phyloP scores from a whole-genome alignment of 2,888 invertebrate species.

The Hypercompe scribonia region DNA sequence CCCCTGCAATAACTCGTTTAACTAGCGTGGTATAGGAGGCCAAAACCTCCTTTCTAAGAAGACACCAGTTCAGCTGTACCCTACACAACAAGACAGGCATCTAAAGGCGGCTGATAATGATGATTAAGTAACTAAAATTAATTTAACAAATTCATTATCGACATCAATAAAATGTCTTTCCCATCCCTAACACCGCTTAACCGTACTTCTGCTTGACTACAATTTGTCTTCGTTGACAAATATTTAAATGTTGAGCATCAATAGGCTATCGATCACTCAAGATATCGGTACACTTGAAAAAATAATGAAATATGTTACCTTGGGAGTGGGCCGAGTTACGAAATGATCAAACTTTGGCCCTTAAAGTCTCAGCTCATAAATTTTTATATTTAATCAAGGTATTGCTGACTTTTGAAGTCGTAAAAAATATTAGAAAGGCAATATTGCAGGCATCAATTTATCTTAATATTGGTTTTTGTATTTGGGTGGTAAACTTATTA shows the following conservation, averaged over 20 bases:
- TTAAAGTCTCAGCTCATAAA: constrained; percentile 26
- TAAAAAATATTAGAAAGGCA: not conserved
- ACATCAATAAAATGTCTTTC: not conserved
- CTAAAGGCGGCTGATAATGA: too few species aligned
- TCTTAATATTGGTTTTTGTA: not conserved
- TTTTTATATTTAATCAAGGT: constrained; percentile 35
- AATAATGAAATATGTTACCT: constrained; percentile 42
- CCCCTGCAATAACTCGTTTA: too few species aligned
- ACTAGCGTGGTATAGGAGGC: too few species aligned
- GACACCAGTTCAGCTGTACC: too few species aligned
- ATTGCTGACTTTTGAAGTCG: constrained; percentile 14
- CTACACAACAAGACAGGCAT: too few species aligned
- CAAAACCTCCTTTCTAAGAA: too few species aligned
- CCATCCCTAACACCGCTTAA: constrained; percentile 43
- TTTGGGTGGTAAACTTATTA: not conserved
- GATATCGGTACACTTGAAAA: constrained; percentile 42
- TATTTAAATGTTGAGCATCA: constrained; percentile 65
- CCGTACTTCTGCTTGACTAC: constrained; percentile 39
- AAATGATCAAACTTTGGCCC: constrained; percentile 31
- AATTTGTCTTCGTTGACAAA: constrained; percentile 67
- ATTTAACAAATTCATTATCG: not conserved
- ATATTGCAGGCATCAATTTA: not conserved
- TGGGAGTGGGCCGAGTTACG: constrained; percentile 26
- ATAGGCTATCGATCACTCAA: constrained; percentile 61
- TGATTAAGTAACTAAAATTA: not conserved